Conservation (phyloP, 2,797 vertebrate species). For the Bucorvus abyssinicus region DNA sequence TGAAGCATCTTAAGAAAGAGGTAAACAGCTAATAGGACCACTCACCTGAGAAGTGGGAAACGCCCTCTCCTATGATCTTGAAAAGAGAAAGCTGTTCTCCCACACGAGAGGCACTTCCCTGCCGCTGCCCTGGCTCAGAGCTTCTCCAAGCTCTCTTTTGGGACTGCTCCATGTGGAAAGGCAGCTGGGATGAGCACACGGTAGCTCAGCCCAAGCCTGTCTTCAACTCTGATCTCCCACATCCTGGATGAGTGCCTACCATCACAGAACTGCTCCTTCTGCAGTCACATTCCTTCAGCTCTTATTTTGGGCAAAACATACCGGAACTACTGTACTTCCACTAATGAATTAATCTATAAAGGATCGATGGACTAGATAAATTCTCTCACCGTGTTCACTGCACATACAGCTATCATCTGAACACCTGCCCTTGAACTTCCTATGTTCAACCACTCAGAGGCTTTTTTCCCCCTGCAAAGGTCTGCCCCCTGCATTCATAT, state of each 20-base stretch:
- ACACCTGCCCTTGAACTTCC: neutral
- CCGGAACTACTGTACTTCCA: neutral
- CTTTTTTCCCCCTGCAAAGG: neutral
- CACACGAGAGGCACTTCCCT: neutral
- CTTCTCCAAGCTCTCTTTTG: neutral
- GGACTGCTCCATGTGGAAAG: neutral
- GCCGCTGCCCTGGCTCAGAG: neutral
- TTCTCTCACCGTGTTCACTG: neutral
- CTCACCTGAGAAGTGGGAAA: neutral
- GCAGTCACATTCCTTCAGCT: neutral
- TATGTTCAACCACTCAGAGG: neutral
- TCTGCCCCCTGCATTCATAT: neutral
- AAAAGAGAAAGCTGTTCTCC: neutral
- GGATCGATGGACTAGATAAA: neutral
- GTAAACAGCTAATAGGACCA: neutral
- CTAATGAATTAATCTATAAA: neutral
- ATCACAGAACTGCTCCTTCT: slow-evolving; percentile 9
- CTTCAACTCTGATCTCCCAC: slow-evolving; percentile 20
- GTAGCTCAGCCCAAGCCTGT: neutral
- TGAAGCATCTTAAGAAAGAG: neutral
- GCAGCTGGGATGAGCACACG: neutral
- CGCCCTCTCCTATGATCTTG: rapidly evolving
- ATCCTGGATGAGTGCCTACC: neutral
- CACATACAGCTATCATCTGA: neutral
- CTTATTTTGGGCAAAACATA: neutral